A percentile compares a stretch with the other conserved stretches of the same genome.
These are phyloP conservation scores for Protosalanx chinensis DNA, from an alignment of 2,797 vertebrate species.

Conservation along the genomic window DNA sequence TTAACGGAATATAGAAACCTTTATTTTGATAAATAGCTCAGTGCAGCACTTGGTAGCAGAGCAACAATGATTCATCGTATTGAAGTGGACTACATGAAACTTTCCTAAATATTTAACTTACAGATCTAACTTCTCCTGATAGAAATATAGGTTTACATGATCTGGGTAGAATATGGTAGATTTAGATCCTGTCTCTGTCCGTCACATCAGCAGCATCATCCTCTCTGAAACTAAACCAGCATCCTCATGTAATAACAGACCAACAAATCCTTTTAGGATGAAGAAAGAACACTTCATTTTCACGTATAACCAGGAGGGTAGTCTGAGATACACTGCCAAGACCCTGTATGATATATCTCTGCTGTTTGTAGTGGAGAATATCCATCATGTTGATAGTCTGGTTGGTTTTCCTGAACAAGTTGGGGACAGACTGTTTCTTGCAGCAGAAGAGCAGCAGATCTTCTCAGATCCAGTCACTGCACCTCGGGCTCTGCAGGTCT, in stretches of 20 bases:
- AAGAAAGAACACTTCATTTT: conserved; percentile 89
- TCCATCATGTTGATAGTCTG: conserved; percentile 90
- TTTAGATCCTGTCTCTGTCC: conserved; percentile 61
- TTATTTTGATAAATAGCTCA: too few relatives aligned
- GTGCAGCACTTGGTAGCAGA: too few relatives aligned
- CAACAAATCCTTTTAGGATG: conserved; percentile 67
- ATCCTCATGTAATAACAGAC: conserved; percentile 57
- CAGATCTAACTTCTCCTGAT: background rate
- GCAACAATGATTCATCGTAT: too few relatives aligned
- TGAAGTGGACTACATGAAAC: too few relatives aligned
- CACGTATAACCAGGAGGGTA: conserved; percentile 89
- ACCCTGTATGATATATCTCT: conserved; percentile 87
- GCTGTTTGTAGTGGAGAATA: conserved; percentile 87
- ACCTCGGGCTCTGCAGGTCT: conserved; percentile 81
- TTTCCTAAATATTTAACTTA: too few relatives aligned
- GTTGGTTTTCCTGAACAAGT: conserved; percentile 94
- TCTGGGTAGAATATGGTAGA: conserved; percentile 23
- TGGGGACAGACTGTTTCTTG: conserved; percentile 86
- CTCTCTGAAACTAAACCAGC: conserved; percentile 54
- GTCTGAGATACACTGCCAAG: conserved; percentile 86
- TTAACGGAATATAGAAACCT: too few relatives aligned
- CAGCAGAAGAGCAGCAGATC: conserved; percentile 85
- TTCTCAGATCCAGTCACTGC: conserved; percentile 82
- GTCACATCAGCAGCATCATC: conserved; percentile 68
- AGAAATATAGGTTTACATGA: background rate